Conservation (phyloP, 2,888 invertebrate genomes). For the Amphipoea lucens region DNA sequence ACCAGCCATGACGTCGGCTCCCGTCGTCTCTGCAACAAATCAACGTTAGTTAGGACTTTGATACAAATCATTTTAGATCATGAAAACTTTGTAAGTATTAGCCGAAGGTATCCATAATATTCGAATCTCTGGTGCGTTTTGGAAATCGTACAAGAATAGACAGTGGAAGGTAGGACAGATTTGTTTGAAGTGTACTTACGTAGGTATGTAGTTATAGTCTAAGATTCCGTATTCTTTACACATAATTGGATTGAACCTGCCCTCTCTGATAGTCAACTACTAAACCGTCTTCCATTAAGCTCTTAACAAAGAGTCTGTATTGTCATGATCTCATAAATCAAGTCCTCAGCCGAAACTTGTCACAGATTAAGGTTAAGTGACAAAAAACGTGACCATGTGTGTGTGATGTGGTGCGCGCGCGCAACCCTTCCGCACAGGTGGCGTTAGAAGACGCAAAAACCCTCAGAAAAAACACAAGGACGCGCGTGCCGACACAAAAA, state of each 20-base stretch:
- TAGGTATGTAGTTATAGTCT: neutral
- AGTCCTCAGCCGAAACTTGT: slow-evolving; percentile 24
- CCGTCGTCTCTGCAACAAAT: slow-evolving; percentile 69
- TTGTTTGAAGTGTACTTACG: neutral
- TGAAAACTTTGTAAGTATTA: neutral
- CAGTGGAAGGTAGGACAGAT: neutral
- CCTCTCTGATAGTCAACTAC: neutral
- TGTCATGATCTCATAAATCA: slow-evolving; percentile 50
- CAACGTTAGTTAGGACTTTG: neutral
- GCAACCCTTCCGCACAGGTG: slow-evolving; percentile 67
- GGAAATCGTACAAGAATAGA: neutral
- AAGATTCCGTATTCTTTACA: neutral
- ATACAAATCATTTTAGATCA: neutral
- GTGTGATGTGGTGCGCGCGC: slow-evolving; percentile 44
- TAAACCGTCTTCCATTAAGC: slow-evolving; percentile 3
- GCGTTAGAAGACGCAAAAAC: slow-evolving; percentile 68
- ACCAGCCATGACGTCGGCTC: slow-evolving; percentile 77
- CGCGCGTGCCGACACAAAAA: slow-evolving; percentile 76
- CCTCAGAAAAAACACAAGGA: slow-evolving; percentile 73
- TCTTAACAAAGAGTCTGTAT: neutral
- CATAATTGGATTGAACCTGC: neutral
- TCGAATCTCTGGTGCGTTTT: neutral
- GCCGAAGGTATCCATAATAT: neutral
- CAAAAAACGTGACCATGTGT: slow-evolving; percentile 22
- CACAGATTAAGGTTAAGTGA: slow-evolving; percentile 36